Conservation (phyloP, 2,888 invertebrate species). For the Alsophila aescularia region DNA sequence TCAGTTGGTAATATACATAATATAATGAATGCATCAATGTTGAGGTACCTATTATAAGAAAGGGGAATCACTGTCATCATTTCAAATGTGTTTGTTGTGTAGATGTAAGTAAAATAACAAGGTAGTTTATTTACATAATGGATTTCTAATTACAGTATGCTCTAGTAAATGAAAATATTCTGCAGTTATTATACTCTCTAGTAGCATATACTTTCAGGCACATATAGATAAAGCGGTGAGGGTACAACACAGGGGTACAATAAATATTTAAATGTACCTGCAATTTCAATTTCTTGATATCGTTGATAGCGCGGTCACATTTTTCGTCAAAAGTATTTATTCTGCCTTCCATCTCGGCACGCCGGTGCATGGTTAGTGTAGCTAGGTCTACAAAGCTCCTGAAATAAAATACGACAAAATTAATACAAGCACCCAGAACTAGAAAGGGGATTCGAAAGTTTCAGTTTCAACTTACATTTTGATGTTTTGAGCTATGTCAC, state of each 20-base stretch:
- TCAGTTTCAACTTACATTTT: slow-evolving; percentile 46
- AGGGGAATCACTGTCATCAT: too few relatives aligned
- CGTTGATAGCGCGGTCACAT: slow-evolving; percentile 66
- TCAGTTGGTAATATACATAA: too few relatives aligned
- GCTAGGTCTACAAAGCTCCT: slow-evolving; percentile 77
- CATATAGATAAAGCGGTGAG: background rate
- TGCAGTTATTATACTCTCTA: too few relatives aligned
- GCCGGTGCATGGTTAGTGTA: slow-evolving; percentile 67
- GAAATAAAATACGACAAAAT: slow-evolving; percentile 29
- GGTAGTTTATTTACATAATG: too few relatives aligned
- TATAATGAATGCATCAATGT: too few relatives aligned
- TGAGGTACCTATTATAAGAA: too few relatives aligned
- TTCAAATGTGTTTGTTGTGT: too few relatives aligned
- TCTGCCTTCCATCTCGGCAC: slow-evolving; percentile 70
- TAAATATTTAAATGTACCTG: slow-evolving; percentile 54
- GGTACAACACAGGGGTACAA: background rate
- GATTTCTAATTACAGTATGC: too few relatives aligned
- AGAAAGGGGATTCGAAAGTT: slow-evolving; percentile 39
- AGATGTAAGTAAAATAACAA: too few relatives aligned
- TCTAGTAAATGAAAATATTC: too few relatives aligned
- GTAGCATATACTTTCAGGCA: background rate
- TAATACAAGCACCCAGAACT: slow-evolving; percentile 18
- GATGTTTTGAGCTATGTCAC: slow-evolving; percentile 6
- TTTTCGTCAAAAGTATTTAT: slow-evolving; percentile 62
- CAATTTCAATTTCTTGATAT: slow-evolving; percentile 65